phyloP scores from a whole-genome alignment of 2,888 invertebrate species.

The Andricus quercusramuli region DNA sequence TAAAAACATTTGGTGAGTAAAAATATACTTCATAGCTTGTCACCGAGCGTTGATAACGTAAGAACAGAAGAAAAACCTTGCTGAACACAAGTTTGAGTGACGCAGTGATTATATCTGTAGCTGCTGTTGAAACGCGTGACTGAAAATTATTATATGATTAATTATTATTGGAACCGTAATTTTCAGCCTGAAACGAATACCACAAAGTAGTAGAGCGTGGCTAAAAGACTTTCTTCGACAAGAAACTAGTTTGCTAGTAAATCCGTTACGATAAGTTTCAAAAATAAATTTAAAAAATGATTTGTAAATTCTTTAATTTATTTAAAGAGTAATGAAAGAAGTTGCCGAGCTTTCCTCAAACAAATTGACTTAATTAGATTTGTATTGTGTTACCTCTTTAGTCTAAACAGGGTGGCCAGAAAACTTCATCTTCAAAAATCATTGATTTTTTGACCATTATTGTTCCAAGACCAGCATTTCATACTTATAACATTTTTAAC shows the following conservation, averaged over 20 bases:
- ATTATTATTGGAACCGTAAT: conserved; percentile 15
- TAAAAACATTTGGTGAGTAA: background rate
- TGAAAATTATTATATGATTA: conserved; percentile 30
- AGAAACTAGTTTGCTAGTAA: background rate
- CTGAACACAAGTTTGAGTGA: conserved; percentile 22
- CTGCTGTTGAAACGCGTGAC: conserved; percentile 28
- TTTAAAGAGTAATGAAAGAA: too few species aligned
- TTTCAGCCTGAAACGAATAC: background rate
- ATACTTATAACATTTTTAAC: too few species aligned
- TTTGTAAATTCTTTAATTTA: background rate
- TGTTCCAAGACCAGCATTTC: too few species aligned
- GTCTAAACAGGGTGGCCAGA: background rate
- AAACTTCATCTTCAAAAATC: too few species aligned
- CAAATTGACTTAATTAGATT: background rate
- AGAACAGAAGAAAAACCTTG: conserved; percentile 15
- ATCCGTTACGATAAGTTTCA: background rate
- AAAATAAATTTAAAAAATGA: background rate
- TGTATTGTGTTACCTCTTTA: background rate
- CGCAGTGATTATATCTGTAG: conserved; percentile 7
- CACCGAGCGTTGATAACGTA: background rate
- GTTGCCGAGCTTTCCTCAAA: background rate
- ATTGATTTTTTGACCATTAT: too few species aligned
- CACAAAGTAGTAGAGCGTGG: background rate
- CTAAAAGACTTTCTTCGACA: background rate
- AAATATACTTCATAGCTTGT: background rate